phyloP scores from a whole-genome alignment of 2,113 vertebrate species.

The Hippocampus mohnikei region DNA sequence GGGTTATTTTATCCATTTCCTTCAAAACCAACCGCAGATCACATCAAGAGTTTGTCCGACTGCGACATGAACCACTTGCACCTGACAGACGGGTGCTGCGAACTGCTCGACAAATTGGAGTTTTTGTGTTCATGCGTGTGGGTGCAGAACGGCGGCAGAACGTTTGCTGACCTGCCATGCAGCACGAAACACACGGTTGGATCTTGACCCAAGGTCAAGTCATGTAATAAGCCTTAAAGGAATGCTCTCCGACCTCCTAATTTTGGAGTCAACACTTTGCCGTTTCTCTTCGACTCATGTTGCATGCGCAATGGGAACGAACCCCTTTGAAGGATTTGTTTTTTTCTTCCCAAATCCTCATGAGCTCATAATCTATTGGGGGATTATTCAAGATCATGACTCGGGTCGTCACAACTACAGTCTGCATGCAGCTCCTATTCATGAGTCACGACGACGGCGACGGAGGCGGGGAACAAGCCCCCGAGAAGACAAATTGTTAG shows the following conservation, averaged over 20 bases:
- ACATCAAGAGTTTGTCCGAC: too few species aligned
- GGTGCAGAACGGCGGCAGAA: too few species aligned
- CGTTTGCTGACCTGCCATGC: too few species aligned
- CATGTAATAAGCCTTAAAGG: not conserved
- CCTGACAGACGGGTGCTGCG: too few species aligned
- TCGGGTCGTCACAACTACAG: constrained; percentile 19
- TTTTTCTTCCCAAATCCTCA: constrained; percentile 27
- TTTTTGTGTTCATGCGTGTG: too few species aligned
- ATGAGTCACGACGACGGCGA: not conserved
- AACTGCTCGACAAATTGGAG: too few species aligned
- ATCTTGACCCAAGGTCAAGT: not conserved
- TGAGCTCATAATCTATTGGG: constrained; percentile 36
- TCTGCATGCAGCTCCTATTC: not conserved
- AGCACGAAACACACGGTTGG: not conserved
- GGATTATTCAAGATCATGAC: constrained; percentile 44
- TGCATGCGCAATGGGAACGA: constrained; percentile 7
- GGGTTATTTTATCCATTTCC: not conserved
- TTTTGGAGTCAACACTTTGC: constrained; percentile 27
- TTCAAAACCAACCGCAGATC: too few species aligned
- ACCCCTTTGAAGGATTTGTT: constrained; percentile 10
- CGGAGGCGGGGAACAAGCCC: not conserved
- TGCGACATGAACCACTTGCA: too few species aligned
- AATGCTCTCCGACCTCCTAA: too few species aligned
- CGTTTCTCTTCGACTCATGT: constrained; percentile 34
- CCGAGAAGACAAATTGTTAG: not conserved